Base-by-base conservation (phyloP, 2,797 vertebrate species). In the Oceanodroma leucorhoa region DNA sequence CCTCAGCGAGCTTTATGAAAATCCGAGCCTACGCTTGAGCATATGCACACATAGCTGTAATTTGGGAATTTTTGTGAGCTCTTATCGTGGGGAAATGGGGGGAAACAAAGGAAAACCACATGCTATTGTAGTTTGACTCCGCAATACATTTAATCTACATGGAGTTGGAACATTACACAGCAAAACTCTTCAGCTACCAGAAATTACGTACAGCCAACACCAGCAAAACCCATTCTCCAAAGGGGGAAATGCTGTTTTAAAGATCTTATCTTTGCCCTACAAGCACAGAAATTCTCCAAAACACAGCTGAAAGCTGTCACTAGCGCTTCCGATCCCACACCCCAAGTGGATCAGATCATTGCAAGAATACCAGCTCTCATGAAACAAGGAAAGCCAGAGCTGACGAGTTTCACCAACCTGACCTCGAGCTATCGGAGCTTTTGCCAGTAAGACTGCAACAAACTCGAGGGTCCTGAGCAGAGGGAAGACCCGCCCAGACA, bases 101-200 rank as follows among this genome's bases (percentile, higher is more conserved):
- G 32, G 51, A 43, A 87, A 92, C 65, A 90, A 89, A 93, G 85
- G 83, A 60, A 94, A 93, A 94, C 76, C 94, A 36, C 94, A 90
- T 4, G 62, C 79, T 83, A 62, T 91, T 94, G 93, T 65, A 38
- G 89, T 30, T 72, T 53, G 70, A 89, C 75, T 76, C 91, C 0
- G 0, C 82, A 61, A 87, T 9, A 40, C 14, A 2, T 54, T 86
- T 81, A 32, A 95, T 77, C 88, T 91, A 46, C 82, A 11, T 38
- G 71, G 67, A 62, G 76, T 6, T 91, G 90, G 89, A 96, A 92
- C 73, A 30, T 81, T 81, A 75, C 66, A 3, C 61, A 69, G 90
- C 64, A 82, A 50, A 87, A 86, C 83, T 69, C 57, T 50, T 48
- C 85, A 19, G 88, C 93, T 94, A 65, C 83, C 76, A 65, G 66